These are phyloP conservation scores for Mus minutoides DNA, from an alignment of 2,797 vertebrate species.

Conservation along the genomic window DNA sequence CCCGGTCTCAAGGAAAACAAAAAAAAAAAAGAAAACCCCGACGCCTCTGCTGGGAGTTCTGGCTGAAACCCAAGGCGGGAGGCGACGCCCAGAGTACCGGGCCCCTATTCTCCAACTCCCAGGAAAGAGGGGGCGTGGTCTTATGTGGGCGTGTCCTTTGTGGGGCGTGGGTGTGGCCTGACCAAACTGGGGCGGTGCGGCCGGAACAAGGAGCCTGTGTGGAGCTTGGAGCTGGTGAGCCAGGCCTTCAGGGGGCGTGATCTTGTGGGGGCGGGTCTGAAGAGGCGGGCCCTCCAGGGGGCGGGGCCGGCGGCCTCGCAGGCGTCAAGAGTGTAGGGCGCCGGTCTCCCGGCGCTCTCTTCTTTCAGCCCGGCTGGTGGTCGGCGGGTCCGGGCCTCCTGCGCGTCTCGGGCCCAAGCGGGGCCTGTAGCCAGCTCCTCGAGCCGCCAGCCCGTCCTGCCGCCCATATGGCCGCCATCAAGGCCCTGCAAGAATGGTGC, in stretches of 20 bases:
- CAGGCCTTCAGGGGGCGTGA: background rate
- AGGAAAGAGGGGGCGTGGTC: background rate
- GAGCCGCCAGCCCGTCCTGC: background rate
- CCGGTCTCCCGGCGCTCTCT: background rate
- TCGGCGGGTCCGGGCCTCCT: background rate
- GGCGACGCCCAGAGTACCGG: background rate
- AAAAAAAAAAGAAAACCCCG: background rate
- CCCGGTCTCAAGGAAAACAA: background rate
- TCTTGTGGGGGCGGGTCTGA: background rate
- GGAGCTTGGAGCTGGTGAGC: background rate
- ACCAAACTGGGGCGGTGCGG: too few species aligned
- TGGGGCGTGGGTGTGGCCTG: background rate
- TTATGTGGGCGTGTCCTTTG: background rate
- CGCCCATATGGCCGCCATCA: conserved; percentile 93
- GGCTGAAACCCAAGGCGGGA: background rate
- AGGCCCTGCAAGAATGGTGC: conserved; percentile 96
- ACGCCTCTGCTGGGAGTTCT: background rate
- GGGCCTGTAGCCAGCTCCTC: background rate
- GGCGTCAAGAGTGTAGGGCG: background rate
- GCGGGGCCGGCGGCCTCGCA: background rate
- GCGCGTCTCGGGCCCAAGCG: background rate
- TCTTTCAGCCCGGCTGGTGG: background rate
- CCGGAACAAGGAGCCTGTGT: background rate
- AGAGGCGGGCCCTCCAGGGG: background rate
- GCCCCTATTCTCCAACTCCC: background rate